phyloP scores from a whole-genome alignment of 2,888 invertebrate genomes.

The Anoplius nigerrimus region DNA sequence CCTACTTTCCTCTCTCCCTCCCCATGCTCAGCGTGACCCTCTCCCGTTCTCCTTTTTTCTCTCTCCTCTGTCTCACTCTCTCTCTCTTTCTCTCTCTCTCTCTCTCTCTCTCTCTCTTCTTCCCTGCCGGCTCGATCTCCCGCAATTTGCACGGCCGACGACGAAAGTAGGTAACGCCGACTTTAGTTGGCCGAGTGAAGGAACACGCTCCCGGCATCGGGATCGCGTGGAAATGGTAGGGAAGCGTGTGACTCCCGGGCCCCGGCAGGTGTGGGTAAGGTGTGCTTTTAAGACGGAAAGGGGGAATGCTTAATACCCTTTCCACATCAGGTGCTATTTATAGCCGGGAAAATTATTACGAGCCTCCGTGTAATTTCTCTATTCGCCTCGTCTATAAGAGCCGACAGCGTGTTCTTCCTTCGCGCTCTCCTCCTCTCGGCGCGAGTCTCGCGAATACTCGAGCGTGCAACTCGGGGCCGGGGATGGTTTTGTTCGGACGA shows the following conservation, averaged over 20 bases:
- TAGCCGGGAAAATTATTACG: constrained; percentile 38
- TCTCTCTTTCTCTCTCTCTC: constrained; percentile 14
- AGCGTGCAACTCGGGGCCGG: background rate
- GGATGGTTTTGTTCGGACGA: no score
- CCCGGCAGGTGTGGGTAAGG: constrained; percentile 55
- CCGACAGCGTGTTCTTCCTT: background rate
- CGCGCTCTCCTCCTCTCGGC: background rate
- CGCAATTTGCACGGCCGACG: constrained; percentile 3
- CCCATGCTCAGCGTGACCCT: no score
- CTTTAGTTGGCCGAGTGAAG: background rate
- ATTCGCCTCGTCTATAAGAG: constrained; percentile 20
- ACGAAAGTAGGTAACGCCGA: constrained; percentile 21
- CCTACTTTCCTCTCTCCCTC: no score
- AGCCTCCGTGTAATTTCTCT: constrained; percentile 39
- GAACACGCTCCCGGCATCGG: constrained; percentile 7
- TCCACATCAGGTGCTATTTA: constrained; percentile 45
- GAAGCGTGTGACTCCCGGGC: constrained; percentile 39
- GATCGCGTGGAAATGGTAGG: constrained; percentile 47
- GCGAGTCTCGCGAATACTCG: constrained; percentile 7
- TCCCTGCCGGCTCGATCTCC: constrained; percentile 1
- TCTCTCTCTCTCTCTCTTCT: constrained; percentile 4
- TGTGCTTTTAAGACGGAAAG: constrained; percentile 48
- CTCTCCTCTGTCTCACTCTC: background rate
- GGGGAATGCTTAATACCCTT: constrained; percentile 58
- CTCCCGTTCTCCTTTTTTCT: no score